Evolutionary conservation across 2,113 vertebrate species (phyloP).

Genomic region (Pelmatolapia mariae): DNA sequence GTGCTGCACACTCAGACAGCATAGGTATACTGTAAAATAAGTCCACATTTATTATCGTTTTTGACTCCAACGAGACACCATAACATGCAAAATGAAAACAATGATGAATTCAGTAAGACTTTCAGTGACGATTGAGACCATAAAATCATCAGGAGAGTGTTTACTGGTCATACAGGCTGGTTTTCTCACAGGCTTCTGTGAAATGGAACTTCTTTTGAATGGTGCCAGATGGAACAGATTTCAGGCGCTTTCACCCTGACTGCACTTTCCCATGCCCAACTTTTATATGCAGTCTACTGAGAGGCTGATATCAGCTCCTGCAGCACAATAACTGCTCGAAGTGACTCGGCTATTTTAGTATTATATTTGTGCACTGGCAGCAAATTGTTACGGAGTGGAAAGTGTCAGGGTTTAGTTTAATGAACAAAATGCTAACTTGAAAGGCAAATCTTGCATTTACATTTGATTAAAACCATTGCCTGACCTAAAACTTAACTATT

Average conservation of each 20-base stretch:
- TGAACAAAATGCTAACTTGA: neutral
- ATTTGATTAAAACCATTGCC: neutral
- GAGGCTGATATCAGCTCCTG: neutral
- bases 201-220: too few relatives aligned
- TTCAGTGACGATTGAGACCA: neutral
- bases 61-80: neutral
- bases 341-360: neutral
- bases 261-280: neutral
- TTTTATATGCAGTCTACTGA: neutral
- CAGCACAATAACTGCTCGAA: neutral
- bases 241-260: neutral
- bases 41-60: neutral
- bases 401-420: neutral
- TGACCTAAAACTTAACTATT: neutral
- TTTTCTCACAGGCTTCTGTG: neutral
- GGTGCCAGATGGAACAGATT: too few relatives aligned
- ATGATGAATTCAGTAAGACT: too few relatives aligned
- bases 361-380: neutral
- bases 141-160: neutral
- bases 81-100: neutral
- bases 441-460: neutral
- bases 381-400: neutral
- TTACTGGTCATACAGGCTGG: neutral
- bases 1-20: neutral
- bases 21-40: neutral